Conservation (phyloP, 2,888 invertebrate species). For the Amphipyra berbera region DNA sequence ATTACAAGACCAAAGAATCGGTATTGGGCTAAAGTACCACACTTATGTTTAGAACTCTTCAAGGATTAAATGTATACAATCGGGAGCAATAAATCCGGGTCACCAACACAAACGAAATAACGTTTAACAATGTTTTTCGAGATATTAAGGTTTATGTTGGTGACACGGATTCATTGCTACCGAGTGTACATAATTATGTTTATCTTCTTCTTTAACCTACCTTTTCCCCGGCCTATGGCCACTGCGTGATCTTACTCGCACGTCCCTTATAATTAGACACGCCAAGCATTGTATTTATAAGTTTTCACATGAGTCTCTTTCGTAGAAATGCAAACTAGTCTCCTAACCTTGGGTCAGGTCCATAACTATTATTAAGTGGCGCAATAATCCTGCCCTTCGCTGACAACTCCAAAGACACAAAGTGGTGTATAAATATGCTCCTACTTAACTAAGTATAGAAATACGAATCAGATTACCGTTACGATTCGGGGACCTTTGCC, state of each 20-base stretch:
- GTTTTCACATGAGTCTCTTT: slow-evolving; percentile 45
- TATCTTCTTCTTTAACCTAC: slow-evolving; percentile 17
- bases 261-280: slow-evolving; percentile 47
- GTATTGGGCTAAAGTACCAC: too few relatives aligned
- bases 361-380: slow-evolving; percentile 39
- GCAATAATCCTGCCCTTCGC: slow-evolving; percentile 42
- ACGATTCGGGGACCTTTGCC: slow-evolving; percentile 52
- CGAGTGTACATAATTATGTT: slow-evolving; percentile 3
- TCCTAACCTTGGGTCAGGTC: slow-evolving; percentile 25
- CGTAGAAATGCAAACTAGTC: slow-evolving; percentile 45
- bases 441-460: slow-evolving; percentile 38
- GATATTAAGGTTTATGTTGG: too few relatives aligned
- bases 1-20: too few relatives aligned
- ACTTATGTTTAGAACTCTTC: too few relatives aligned
- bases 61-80: not conserved
- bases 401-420: slow-evolving; percentile 35
- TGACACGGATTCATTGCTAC: too few relatives aligned
- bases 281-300: slow-evolving; percentile 48
- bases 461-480: slow-evolving; percentile 52
- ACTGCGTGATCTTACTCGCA: slow-evolving; percentile 36
- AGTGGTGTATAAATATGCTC: slow-evolving; percentile 37
- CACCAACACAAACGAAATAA: too few relatives aligned
- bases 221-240: slow-evolving; percentile 14
- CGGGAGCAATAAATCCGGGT: too few relatives aligned
- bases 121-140: too few relatives aligned